phyloP scores from a whole-genome alignment of 2,888 invertebrate species.

The Diarsia mendica region DNA sequence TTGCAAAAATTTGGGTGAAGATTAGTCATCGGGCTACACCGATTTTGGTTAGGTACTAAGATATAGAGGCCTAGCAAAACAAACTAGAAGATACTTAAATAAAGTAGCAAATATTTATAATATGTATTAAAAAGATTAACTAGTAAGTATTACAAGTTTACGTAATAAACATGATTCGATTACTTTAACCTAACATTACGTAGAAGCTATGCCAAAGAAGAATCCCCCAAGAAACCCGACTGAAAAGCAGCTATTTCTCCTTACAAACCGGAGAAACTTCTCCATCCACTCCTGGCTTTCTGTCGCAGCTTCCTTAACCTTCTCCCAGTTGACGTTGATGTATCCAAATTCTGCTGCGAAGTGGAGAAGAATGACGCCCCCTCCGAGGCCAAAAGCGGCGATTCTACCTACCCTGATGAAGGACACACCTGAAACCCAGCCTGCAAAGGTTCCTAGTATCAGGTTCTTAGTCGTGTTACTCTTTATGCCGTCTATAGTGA shows the following conservation, averaged over 20 bases:
- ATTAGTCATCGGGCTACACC: too few species aligned
- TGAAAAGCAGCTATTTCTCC: constrained; percentile 92
- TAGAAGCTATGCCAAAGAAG: constrained; percentile 94
- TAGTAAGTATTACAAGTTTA: constrained; percentile 29
- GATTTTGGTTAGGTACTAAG: neutral
- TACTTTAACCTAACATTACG: constrained; percentile 70
- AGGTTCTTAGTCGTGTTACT: constrained; percentile 78
- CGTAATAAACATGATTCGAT: constrained; percentile 17
- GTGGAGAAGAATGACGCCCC: constrained; percentile 96
- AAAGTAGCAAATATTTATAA: constrained; percentile 31
- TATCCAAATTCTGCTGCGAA: constrained; percentile 97
- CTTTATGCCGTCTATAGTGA: constrained; percentile 73
- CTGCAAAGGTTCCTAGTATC: constrained; percentile 78
- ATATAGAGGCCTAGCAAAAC: neutral
- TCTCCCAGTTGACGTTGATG: constrained; percentile 96
- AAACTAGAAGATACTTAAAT: constrained; percentile 20
- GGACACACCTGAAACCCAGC: constrained; percentile 93
- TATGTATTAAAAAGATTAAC: constrained; percentile 3
- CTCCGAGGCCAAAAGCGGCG: constrained; percentile 96
- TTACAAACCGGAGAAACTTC: constrained; percentile 91
- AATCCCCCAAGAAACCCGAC: constrained; percentile 96
- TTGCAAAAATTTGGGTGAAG: too few species aligned
- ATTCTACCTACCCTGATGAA: constrained; percentile 96
- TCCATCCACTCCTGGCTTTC: constrained; percentile 94
- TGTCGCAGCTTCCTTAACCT: constrained; percentile 93